phyloP scores from a whole-genome alignment of 2,113 vertebrate species.

The Danionella cerebrum region DNA sequence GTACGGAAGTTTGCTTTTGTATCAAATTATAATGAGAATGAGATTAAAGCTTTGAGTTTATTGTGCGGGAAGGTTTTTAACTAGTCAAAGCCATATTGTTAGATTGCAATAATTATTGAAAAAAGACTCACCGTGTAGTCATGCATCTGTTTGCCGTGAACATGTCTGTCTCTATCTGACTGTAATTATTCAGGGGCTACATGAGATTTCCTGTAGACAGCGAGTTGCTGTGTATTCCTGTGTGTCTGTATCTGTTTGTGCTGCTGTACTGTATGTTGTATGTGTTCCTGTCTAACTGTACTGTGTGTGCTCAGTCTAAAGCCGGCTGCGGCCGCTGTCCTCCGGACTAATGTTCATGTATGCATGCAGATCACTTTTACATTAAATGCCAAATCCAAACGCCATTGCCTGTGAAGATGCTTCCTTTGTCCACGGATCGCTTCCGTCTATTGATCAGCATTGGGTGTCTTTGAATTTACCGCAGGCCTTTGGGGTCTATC shows the following conservation, averaged over 20 bases:
- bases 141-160: constrained; percentile 53
- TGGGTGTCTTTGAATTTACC: too few relatives aligned
- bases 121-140: constrained; percentile 47
- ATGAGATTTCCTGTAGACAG: constrained; percentile 20
- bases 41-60: constrained; percentile 43
- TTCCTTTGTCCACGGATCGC: constrained; percentile 24
- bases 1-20: constrained; percentile 22
- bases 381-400: constrained; percentile 50
- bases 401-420: constrained; percentile 53
- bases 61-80: constrained; percentile 64
- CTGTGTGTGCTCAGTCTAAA: constrained; percentile 43
- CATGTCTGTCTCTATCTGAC: constrained; percentile 22
- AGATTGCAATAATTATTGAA: constrained; percentile 66
- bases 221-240: constrained; percentile 39
- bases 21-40: constrained; percentile 4
- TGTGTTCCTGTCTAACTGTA: constrained; percentile 52
- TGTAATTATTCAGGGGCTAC: constrained; percentile 46
- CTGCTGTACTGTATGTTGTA: constrained; percentile 43
- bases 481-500: too few relatives aligned
- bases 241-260: constrained; percentile 44
- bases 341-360: constrained; percentile 25
- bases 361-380: constrained; percentile 35
- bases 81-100: constrained; percentile 73
- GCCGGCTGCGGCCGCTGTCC: constrained; percentile 17
- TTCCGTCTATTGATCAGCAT: too few relatives aligned